Evolutionary conservation across 2,797 vertebrate genomes (phyloP), one percentile per base, ranked within the genome.

Genomic region (Fistularia commersonii): DNA sequence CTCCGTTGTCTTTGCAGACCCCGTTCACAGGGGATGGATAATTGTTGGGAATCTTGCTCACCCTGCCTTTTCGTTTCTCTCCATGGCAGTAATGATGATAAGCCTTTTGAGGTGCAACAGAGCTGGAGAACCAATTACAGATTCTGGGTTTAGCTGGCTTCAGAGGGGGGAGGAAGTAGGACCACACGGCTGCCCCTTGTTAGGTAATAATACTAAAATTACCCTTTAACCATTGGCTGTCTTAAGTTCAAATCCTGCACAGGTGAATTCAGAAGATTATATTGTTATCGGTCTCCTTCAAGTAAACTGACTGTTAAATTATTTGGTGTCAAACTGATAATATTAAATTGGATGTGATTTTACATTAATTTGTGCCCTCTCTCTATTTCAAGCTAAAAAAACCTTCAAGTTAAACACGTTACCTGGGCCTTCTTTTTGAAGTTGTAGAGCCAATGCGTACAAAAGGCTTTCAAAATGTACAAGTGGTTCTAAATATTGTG

Each of bases 321-420:
- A 44, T 76, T 73, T 61, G 50, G 39, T 41, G 4, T 40, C 11
- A 45, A 56, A 57, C 44, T 0, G 37, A 64, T 38, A 46, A 55
- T 57, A 9, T 56, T 42, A 66, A 71, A 68, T 48, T 36, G 64
- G 48, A 34, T 56, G 48, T 58, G 54, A 76, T 64, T 63, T 64
- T 46, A 56, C 58, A 9, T 71, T 68, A 40, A 46, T 43, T 49
- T 43, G 61, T 45, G 11, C 54, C 45, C 41, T 57, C 45, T 56
- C 54, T 64, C 49, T 47, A 15, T 66, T 72, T 76, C 78, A 76
- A 81, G 68, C 62, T 72, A 3, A 54, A 68, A 81, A 79, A 84
- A 85, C 78, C 76, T 53, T 79, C 80, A 77, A 84, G 74, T 81
- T 73, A 74, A 80, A 79, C 78, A 70, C 62, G 77, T n/a, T 58